phyloP scores from a whole-genome alignment of 2,797 vertebrate genomes.

The Molossus alvarezi region DNA sequence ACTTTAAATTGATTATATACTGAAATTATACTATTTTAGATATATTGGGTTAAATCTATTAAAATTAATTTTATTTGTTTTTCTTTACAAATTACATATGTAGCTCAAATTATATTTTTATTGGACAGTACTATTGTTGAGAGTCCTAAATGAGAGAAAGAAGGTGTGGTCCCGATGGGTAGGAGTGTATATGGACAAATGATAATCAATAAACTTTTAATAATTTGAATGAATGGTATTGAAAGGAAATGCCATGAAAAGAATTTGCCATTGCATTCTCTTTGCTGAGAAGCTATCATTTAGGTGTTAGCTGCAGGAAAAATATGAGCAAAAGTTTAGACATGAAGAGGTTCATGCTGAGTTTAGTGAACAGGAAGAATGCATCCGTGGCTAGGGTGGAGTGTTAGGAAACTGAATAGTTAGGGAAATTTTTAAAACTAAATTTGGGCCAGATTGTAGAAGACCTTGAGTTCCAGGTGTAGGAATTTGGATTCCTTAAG shows the following conservation, averaged over 20 bases:
- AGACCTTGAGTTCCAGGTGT: not conserved
- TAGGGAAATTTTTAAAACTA: not conserved
- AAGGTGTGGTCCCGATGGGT: not conserved
- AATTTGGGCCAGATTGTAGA: not conserved
- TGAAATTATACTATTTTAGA: not conserved
- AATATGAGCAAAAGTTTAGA: not conserved
- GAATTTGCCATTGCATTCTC: slow-evolving; percentile 29
- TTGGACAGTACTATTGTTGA: not conserved
- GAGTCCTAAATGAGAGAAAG: not conserved
- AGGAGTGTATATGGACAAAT: not conserved
- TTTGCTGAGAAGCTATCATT: not conserved
- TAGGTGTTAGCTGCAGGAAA: slow-evolving; percentile 5
- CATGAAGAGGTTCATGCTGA: not conserved
- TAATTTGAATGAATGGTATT: slow-evolving; percentile 8
- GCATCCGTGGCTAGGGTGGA: not conserved
- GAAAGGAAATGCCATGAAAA: not conserved
- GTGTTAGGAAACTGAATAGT: not conserved
- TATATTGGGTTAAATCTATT: not conserved
- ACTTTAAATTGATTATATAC: not conserved
- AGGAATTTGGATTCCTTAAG: slow-evolving; percentile 8
- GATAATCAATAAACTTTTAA: not conserved
- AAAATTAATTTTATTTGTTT: slow-evolving; percentile 24
- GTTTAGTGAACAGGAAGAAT: not conserved
- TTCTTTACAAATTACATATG: not conserved
- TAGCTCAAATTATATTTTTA: not conserved